Evolutionary conservation across 2,888 invertebrate genomes (phyloP), one percentile per base, ranked within the genome.

Genomic region (Alsophila aescularia): DNA sequence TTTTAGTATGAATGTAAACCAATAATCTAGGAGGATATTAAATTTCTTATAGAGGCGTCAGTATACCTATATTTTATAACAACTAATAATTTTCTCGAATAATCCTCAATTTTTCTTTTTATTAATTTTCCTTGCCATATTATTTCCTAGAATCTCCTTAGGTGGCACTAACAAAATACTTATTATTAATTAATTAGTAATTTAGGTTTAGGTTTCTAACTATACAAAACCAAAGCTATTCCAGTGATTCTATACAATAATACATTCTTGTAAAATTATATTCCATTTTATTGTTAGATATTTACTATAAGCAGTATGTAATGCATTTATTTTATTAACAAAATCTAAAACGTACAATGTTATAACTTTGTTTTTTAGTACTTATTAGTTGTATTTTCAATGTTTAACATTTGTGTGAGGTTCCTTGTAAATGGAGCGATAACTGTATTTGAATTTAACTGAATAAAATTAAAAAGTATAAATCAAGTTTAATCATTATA

Each of bases 161-260:
- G 45, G 58, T 64, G 64, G 62, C 63, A 62, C 60, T 66, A 62
- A 63, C 43, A 52, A 49, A 54, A 60, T 64, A 66, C 61, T 61
- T 63, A 57, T 58, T 32, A 43, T 39, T 49, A 43, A 27, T 49
- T 29, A 32, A 16, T 34, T 52, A 55, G 16, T 56, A 59, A 52
- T 53, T 36, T 53, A 57, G 43, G 45, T 56, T 41, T 53, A 67
- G 69, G 64, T 66, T 61, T 63, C 52, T 70, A 72, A 64, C 65
- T 49, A 35, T 48, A 58, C 50, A 64, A 76, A 63, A 74, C 82
- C 82, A 82, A 82, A 82, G 82, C 67, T 73, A 69, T 64, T 57
- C 40, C 57, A 52, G 48, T 61, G 57, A 44, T 58, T 53, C 42
- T 59, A 52, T 62, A 54, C 52, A 42, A 52, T 49, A 58, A 54